Evolutionary conservation across 2,113 vertebrate species (phyloP).

Genomic region (Noturus placidus): DNA sequence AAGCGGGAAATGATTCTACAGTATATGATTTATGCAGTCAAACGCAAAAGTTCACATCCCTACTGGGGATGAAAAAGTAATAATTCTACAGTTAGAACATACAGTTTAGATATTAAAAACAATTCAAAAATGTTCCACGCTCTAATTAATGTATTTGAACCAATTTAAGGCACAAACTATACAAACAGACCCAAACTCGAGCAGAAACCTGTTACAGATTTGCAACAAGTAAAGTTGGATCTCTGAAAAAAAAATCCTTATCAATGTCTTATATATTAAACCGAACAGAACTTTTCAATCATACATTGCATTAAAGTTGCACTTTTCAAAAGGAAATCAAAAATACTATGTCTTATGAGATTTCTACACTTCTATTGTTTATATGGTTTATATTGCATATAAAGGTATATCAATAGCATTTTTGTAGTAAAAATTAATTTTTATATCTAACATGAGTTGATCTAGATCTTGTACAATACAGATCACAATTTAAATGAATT

Average conservation of each 20-base stretch:
- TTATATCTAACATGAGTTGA: not conserved
- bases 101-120: not conserved
- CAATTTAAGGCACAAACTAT: not conserved
- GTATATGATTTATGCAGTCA: constrained; percentile 4
- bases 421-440: not conserved
- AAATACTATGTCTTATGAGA: not conserved
- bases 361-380: not conserved
- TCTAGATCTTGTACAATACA: not conserved
- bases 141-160: not conserved
- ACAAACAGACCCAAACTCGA: not conserved
- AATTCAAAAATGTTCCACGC: no score
- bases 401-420: not conserved
- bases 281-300: not conserved
- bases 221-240: not conserved
- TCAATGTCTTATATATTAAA: no score
- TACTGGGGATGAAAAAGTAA: not conserved
- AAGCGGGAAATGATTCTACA: not conserved
- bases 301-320: not conserved
- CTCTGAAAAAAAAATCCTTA: not conserved
- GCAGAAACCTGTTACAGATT: not conserved
- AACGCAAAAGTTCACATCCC: not conserved
- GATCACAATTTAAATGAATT: not conserved
- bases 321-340: not conserved
- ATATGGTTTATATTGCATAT: not conserved
- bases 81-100: not conserved